Base-by-base conservation (phyloP, 2,113 vertebrate species). In the Pyxicephalus adspersus region DNA sequence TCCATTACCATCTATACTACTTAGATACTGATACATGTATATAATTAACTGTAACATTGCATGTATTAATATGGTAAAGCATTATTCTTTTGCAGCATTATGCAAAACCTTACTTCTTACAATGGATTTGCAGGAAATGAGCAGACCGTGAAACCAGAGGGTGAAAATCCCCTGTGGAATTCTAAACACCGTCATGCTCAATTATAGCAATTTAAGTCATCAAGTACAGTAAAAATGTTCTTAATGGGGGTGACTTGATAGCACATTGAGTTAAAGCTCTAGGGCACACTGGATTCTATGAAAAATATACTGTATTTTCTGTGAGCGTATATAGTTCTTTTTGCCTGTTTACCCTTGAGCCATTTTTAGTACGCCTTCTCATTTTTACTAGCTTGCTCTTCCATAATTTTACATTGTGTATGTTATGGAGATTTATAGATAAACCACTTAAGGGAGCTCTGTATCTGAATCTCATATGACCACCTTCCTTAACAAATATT, bases 131-230 rank as follows among this genome's bases (percentile, higher is more conserved):
- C 17, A 26, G 78, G 16, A 17, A 64, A 38, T 64, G 16, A 54
- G 64, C 64, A 38, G 26, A 80, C 23, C 57, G 28, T 71, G 57
- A 17, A 64, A 80, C 71, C 50, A 72, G 16, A 54, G 78, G 65
- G 65, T 25, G 54, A 61, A 54, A 64, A 72, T 52, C 58, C 67
- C 45, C 51, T 31, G 15, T 72, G 65, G 57, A 80, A 80, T 72
- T 45, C 55, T 80, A 80, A 80, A 80, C 77, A 79, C 28, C 45
- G 64, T 67, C 77, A 79, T 70, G 67, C 67, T 23, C 64, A 80
- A 80, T 80, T 64, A 80, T n/a, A 52, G 13, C 26, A 72, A 72
- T 72, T 80, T 54, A 72, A 72, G 50, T 38, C 64, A 29, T 28
- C n/a, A 51, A 55, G 31, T 64, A 64, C 45, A 71, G 64, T 52